phyloP scores from a whole-genome alignment of 2,888 invertebrate species.

The Nephrotoma flavescens region DNA sequence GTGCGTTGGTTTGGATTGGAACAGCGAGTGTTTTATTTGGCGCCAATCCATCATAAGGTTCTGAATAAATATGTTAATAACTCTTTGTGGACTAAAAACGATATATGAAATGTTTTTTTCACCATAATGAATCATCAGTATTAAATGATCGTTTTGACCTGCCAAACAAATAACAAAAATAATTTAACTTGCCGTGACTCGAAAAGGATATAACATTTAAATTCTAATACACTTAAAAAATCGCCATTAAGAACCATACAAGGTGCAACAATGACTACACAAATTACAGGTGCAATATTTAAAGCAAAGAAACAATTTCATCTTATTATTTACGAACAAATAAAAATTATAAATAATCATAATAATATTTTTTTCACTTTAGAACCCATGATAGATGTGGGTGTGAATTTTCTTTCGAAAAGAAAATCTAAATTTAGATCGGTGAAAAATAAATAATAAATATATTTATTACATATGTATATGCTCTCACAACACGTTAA shows the following conservation, averaged over 20 bases:
- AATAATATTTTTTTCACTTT: neutral
- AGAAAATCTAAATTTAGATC: neutral
- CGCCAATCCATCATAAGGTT: no score
- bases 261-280: neutral
- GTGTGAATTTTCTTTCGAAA: neutral
- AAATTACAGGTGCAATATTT: neutral
- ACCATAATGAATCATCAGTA: no score
- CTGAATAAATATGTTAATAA: no score
- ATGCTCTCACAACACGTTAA: neutral
- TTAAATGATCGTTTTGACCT: no score
- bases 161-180: no score
- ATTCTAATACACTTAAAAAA: neutral
- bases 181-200: no score
- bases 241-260: neutral
- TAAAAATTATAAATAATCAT: neutral
- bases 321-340: neutral
- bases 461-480: neutral
- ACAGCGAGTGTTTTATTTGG: no score
- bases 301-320: neutral
- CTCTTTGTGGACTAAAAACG: no score
- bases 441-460: neutral
- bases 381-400: neutral
- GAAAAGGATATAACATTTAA: no score
- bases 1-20: no score
- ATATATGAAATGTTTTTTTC: no score